A percentile compares a stretch with the other conserved stretches of the same genome.
Conservation (phyloP, 2,797 vertebrate species). For the Manis crassicaudata region DNA sequence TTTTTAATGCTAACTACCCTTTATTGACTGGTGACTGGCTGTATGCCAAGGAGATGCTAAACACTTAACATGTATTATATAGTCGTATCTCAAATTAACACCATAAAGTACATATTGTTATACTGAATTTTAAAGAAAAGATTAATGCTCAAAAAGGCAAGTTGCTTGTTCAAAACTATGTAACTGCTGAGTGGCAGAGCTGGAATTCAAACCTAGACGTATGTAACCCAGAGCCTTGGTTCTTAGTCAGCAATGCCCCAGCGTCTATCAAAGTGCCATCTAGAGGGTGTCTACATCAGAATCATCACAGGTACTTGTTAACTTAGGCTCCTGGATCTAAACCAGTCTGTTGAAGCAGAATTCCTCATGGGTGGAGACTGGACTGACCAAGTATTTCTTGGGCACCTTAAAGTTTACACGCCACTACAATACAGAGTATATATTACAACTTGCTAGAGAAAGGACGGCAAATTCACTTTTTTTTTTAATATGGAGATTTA, state of each 20-base stretch:
- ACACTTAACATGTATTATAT: neutral
- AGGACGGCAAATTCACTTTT: neutral
- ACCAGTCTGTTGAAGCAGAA: neutral
- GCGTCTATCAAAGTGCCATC: neutral
- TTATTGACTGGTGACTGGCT: neutral
- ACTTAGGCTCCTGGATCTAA: neutral
- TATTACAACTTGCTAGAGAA: neutral
- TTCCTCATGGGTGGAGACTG: neutral
- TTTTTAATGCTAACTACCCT: neutral
- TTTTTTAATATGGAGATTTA: neutral
- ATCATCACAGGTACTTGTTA: neutral
- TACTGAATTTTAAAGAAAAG: neutral
- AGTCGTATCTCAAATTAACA: conserved; percentile 6
- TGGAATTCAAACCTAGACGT: neutral
- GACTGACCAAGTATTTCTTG: neutral
- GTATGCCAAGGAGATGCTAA: neutral
- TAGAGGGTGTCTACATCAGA: neutral
- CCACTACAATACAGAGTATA: neutral
- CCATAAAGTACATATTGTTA: neutral
- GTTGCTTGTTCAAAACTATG: neutral
- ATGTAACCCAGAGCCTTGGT: neutral
- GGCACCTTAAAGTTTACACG: neutral
- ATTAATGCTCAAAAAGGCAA: neutral
- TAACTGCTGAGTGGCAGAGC: neutral
- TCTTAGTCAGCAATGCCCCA: neutral